phyloP scores from a whole-genome alignment of 2,113 vertebrate genomes.

The Gymnobelideus leadbeateri region DNA sequence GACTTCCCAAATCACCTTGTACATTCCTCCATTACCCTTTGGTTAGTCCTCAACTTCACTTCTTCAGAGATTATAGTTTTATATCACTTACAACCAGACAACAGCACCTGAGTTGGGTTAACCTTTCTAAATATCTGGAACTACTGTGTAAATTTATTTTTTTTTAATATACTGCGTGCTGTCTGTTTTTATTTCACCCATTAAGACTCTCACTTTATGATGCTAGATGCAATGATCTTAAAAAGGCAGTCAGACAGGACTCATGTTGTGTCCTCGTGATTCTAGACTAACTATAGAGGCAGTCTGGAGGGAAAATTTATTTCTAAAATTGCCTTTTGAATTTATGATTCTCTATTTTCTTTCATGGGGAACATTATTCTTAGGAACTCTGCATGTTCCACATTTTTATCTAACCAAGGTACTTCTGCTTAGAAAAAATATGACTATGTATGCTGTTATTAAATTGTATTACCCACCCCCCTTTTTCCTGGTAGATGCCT shows the following conservation, averaged over 20 bases:
- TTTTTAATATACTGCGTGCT: conserved; percentile 18
- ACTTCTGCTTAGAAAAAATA: conserved; percentile 77
- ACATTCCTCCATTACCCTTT: neutral
- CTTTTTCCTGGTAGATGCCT: neutral
- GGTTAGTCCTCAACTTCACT: neutral
- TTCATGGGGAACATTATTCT: conserved; percentile 76
- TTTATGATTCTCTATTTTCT: conserved; percentile 77
- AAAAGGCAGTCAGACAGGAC: conserved; percentile 68
- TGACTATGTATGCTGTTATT: conserved; percentile 53
- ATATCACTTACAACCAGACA: neutral
- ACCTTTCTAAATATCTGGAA: neutral
- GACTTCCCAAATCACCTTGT: neutral
- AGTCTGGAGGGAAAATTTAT: conserved; percentile 73
- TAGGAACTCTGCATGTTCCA: conserved; percentile 54
- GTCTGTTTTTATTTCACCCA: conserved; percentile 30
- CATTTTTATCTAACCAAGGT: conserved; percentile 74
- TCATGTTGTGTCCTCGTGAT: conserved; percentile 54
- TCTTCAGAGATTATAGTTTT: neutral
- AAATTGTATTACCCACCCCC: neutral
- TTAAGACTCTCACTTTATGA: neutral
- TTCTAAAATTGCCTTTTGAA: conserved; percentile 72
- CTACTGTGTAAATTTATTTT: neutral
- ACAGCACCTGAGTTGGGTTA: neutral
- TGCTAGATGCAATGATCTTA: conserved; percentile 59
- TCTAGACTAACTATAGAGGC: conserved; percentile 76